phyloP scores from a whole-genome alignment of 2,888 invertebrate species.

The Agrotis ipsilon region DNA sequence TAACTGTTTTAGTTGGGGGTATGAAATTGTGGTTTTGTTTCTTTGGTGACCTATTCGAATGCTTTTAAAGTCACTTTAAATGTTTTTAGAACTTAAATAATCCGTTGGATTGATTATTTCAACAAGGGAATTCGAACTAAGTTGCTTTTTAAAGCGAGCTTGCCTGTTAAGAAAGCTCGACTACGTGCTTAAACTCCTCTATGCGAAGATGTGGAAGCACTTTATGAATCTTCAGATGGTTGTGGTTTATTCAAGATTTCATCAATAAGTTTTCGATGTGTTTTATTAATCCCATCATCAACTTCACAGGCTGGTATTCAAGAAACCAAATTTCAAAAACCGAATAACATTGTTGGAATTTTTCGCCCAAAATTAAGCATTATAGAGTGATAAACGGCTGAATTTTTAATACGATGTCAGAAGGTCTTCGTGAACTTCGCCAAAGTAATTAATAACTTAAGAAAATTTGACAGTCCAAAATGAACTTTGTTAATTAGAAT shows the following conservation, averaged over 20 bases:
- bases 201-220: background rate
- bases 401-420: conserved; percentile 59
- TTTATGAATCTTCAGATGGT: background rate
- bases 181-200: background rate
- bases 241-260: background rate
- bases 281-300: background rate
- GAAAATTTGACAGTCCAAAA: conserved; percentile 58
- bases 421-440: conserved; percentile 50
- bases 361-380: conserved; percentile 19
- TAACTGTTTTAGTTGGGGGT: background rate
- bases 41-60: background rate
- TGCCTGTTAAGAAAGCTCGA: background rate
- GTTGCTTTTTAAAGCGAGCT: too few relatives aligned
- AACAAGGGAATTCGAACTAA: too few relatives aligned
- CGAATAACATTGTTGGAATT: conserved; percentile 7
- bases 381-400: conserved; percentile 45
- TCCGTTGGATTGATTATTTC: too few relatives aligned
- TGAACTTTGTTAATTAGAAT: conserved; percentile 61
- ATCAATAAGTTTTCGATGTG: background rate
- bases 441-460: conserved; percentile 62
- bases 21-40: conserved; percentile 1
- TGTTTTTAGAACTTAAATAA: too few relatives aligned
- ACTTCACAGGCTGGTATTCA: background rate
- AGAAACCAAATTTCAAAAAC: conserved; percentile 6
- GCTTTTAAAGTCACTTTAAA: too few relatives aligned